phyloP scores from a whole-genome alignment of 2,113 vertebrate species.

The Shinisaurus crocodilurus region DNA sequence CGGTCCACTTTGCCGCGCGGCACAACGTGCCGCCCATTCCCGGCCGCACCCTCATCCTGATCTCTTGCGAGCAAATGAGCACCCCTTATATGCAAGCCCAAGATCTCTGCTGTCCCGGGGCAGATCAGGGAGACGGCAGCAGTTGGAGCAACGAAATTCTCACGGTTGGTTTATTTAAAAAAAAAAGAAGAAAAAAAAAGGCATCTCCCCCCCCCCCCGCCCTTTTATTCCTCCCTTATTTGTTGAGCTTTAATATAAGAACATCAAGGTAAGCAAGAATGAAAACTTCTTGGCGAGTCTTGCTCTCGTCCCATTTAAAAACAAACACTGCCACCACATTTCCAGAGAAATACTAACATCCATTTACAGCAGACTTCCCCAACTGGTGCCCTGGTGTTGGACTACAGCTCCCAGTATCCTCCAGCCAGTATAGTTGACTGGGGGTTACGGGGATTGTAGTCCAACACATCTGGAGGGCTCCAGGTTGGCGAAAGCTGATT shows the following conservation, averaged over 20 bases:
- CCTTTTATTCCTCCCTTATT: not conserved
- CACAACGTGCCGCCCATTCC: slow-evolving; percentile 86
- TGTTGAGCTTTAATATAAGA: not conserved
- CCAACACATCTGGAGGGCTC: no score
- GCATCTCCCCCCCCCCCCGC: not conserved
- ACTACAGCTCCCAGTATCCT: no score
- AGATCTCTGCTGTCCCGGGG: slow-evolving; percentile 69
- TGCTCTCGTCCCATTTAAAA: not conserved
- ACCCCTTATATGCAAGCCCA: not conserved
- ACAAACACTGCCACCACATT: not conserved
- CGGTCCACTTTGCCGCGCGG: slow-evolving; percentile 82
- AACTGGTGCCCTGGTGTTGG: no score
- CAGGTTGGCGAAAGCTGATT: not conserved
- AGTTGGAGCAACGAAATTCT: not conserved
- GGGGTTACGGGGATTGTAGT: no score
- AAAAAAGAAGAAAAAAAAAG: not conserved
- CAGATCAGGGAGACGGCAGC: not conserved
- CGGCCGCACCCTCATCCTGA: slow-evolving; percentile 82
- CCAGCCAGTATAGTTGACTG: no score
- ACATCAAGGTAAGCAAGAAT: not conserved
- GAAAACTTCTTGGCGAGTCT: not conserved
- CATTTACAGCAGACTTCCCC: no score
- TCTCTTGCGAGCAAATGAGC: accelerated
- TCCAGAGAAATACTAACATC: not conserved
- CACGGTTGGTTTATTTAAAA: not conserved